Conservation (phyloP, 2,888 invertebrate genomes). For the Erebia palarica region DNA sequence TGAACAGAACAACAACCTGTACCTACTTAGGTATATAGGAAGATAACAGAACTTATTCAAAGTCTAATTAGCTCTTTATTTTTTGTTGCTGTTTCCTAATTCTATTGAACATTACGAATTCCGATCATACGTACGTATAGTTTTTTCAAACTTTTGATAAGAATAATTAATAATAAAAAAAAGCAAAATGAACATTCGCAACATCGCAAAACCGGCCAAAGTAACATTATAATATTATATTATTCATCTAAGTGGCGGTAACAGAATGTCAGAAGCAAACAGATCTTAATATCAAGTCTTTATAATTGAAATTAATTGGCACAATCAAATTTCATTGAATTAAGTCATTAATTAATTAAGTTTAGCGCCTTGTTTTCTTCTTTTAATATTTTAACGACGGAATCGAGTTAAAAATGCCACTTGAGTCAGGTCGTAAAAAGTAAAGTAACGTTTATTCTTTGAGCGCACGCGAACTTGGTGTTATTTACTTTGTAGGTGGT, state of each 20-base stretch:
- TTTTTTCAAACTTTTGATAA: too few species aligned
- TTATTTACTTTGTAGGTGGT: constrained; percentile 18
- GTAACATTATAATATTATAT: neutral
- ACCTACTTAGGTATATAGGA: too few species aligned
- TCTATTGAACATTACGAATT: too few species aligned
- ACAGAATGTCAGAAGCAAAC: neutral
- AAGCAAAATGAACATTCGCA: neutral
- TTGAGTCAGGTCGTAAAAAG: constrained; percentile 18
- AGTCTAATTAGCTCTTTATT: too few species aligned
- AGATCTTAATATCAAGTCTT: constrained; percentile 5
- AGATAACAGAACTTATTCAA: too few species aligned
- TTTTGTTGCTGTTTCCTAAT: too few species aligned
- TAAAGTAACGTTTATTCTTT: constrained; percentile 23
- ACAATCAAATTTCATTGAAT: constrained; percentile 16
- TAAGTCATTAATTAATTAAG: constrained; percentile 23
- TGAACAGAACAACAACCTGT: too few species aligned
- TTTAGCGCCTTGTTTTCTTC: constrained; percentile 23
- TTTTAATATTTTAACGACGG: constrained; percentile 19
- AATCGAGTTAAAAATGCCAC: constrained; percentile 28
- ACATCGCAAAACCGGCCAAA: neutral
- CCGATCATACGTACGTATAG: too few species aligned
- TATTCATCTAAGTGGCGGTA: neutral
- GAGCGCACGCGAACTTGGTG: constrained; percentile 16
- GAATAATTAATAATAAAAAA: too few species aligned
- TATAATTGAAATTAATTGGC: constrained; percentile 12